Evolutionary conservation across 2,797 vertebrate species (phyloP).

Genomic region (Chrysolophus pictus): DNA sequence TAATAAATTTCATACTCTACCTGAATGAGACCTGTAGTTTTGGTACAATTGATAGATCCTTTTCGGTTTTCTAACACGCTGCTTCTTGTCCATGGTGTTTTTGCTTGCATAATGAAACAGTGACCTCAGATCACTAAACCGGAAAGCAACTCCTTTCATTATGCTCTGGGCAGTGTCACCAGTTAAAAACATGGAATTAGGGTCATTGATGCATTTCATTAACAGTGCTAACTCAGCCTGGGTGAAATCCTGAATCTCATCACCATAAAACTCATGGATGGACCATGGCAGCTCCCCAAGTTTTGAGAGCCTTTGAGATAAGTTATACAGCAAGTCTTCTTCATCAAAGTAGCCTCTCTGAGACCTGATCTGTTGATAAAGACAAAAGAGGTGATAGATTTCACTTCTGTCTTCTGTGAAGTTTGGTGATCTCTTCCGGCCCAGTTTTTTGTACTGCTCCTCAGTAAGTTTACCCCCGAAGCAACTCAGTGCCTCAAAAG

Average conservation of each 20-base stretch:
- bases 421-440: conserved; percentile 81
- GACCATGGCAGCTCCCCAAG: conserved; percentile 81
- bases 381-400: conserved; percentile 81
- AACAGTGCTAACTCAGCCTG: conserved; percentile 82
- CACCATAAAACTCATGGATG: conserved; percentile 84
- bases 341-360: conserved; percentile 84
- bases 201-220: conserved; percentile 84
- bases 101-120: conserved; percentile 84
- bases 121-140: conserved; percentile 83
- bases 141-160: conserved; percentile 85
- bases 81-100: conserved; percentile 70
- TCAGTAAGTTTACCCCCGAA: conserved; percentile 77
- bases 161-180: conserved; percentile 87
- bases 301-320: conserved; percentile 78
- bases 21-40: conserved; percentile 86
- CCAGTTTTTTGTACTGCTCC: conserved; percentile 82
- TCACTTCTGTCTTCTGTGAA: conserved; percentile 83
- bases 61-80: conserved; percentile 79
- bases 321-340: conserved; percentile 82
- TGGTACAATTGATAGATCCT: conserved; percentile 83
- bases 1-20: conserved; percentile 55
- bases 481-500: conserved; percentile 82
- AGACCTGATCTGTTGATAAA: conserved; percentile 81
- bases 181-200: conserved; percentile 86
- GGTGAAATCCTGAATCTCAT: conserved; percentile 86